phyloP scores from a whole-genome alignment of 2,797 vertebrate genomes.

The Echiichthys vipera region DNA sequence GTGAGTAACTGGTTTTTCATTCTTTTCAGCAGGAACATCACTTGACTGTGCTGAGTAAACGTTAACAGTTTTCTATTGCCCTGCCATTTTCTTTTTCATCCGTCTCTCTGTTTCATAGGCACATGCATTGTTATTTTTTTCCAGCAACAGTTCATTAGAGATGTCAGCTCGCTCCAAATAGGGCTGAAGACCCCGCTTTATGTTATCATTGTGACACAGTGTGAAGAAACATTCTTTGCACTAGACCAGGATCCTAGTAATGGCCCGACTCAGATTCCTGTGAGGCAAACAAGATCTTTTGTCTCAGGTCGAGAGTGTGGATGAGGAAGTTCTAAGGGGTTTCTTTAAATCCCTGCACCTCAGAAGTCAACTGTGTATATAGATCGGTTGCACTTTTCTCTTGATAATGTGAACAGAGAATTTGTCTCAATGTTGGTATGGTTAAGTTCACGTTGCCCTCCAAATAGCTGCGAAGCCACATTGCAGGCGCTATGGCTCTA shows the following conservation, averaged over 20 bases:
- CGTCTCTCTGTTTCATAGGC: constrained; percentile 13
- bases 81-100: background rate
- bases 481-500: background rate
- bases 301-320: background rate
- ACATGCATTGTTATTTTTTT: constrained; percentile 17
- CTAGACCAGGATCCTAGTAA: background rate
- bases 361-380: constrained; percentile 10
- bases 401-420: constrained; percentile 2
- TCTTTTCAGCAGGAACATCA: background rate
- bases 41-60: background rate
- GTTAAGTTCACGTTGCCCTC: constrained; percentile 5
- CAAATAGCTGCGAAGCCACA: constrained; percentile 7
- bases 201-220: constrained; percentile 3
- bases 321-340: constrained; percentile 13
- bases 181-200: constrained; percentile 9
- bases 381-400: background rate
- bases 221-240: constrained; percentile 11
- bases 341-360: constrained; percentile 7
- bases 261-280: background rate
- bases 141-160: background rate
- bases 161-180: background rate
- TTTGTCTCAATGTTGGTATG: constrained; percentile 4
- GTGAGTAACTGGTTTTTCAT: background rate
- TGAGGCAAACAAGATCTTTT: constrained; percentile 4
- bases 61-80: background rate